Base-by-base conservation (phyloP, 2,797 vertebrate species). In the Prunella strophiata region DNA sequence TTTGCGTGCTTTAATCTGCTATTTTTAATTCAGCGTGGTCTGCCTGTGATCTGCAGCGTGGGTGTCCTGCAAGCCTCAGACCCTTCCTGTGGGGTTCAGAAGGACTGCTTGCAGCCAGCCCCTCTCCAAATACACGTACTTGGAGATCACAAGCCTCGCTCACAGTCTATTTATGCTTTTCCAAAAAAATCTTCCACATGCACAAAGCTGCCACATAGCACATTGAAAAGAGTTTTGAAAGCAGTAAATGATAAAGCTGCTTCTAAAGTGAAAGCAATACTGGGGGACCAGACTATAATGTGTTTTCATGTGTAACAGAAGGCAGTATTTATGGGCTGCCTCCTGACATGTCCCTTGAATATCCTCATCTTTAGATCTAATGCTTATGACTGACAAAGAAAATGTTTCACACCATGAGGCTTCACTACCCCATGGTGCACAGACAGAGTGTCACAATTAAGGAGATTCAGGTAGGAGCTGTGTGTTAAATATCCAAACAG, bases 1-100 rank as follows among this genome's bases (percentile, higher is more conserved):
- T 52, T 77, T 57, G 91, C 2, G 26, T 90, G 74, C 91, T 95
- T 96, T 93, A 91, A 93, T 93, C 88, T 83, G 73, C 80, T 83
- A 75, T 61, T 90, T 96, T 97, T 80, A 81, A 86, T 85, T 40
- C 51, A 58, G 42, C 11, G 62, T 66, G 55, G 82, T 83, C 51
- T 5, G 90, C 61, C 93, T 81, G 66, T 68, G 81, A 70, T 81
- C 47, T 55, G 84, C 75, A 63, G 73, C 9, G n/a, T 70, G 58
- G 78, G 94, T 93, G 88, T 88, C 66, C 80, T 66, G 89, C 62
- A 57, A 91, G 87, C 63, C 66, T 74, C 54, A 51, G 93, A 68
- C 92, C 91, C 88, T 94, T 91, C 47, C 76, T n/a, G 27, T 30
- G 63, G 65, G 38, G 42, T 34, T 85, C 78, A 36, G 83, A 36